Evolutionary conservation across 2,888 invertebrate genomes (phyloP).

Genomic region (Tetrapedia diversipes): DNA sequence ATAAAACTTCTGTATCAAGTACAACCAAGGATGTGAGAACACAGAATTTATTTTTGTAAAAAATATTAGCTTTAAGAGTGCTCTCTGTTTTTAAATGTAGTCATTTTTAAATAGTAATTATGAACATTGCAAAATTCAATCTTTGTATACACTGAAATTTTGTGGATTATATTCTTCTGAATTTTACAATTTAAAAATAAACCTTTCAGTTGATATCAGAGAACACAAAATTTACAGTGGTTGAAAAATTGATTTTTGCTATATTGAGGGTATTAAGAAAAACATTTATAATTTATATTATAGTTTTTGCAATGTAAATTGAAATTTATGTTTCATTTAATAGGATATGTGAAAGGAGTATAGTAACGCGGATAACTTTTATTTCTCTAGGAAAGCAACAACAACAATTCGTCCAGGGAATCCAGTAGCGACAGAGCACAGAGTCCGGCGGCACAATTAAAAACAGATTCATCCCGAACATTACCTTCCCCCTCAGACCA

Average conservation of each 20-base stretch:
- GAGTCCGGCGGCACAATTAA: conserved; percentile 70
- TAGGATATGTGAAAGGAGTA: conserved; percentile 36
- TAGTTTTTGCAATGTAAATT: conserved; percentile 56
- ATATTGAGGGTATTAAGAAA: conserved; percentile 34
- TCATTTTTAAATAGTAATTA: conserved; percentile 28
- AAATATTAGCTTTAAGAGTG: conserved; percentile 45
- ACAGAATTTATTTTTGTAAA: conserved; percentile 38
- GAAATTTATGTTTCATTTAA: conserved; percentile 53
- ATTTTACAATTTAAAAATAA: neutral
- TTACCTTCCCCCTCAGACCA: conserved; percentile 77
- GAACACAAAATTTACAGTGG: conserved; percentile 27
- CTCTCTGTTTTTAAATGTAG: conserved; percentile 20
- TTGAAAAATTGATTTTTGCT: conserved; percentile 46
- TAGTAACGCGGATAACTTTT: conserved; percentile 57
- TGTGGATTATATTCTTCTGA: neutral
- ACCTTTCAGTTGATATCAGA: neutral
- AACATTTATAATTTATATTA: conserved; percentile 36
- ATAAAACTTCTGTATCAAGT: conserved; percentile 64
- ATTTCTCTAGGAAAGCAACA: conserved; percentile 81
- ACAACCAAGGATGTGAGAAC: conserved; percentile 65
- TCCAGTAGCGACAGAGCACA: conserved; percentile 75
- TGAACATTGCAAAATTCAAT: conserved; percentile 47
- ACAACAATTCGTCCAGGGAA: conserved; percentile 80
- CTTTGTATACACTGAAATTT: conserved; percentile 50
- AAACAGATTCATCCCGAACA: conserved; percentile 71